Conservation (phyloP, 2,888 invertebrate genomes). For the Pasiphila rectangulata region DNA sequence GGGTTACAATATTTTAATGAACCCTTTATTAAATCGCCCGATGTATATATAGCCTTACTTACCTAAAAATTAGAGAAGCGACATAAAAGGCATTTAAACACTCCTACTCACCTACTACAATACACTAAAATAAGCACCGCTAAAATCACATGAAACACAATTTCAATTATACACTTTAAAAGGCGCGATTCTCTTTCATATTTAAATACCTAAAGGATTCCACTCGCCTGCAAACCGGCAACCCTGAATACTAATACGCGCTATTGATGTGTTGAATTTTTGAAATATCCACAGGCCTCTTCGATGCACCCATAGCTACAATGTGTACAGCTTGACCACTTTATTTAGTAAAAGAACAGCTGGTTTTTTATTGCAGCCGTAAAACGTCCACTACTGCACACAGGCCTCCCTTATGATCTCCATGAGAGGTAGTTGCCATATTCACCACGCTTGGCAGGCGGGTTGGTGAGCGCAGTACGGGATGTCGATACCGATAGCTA, state of each 20-base stretch:
- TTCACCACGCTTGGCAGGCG: too few relatives aligned
- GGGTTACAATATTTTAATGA: too few relatives aligned
- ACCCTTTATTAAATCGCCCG: too few relatives aligned
- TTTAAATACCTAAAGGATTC: constrained; percentile 20
- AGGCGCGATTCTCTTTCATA: constrained; percentile 23
- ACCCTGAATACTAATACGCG: constrained; percentile 50
- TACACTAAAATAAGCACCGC: background rate
- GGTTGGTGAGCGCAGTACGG: too few relatives aligned
- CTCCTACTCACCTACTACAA: too few relatives aligned
- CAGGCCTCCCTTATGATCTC: too few relatives aligned
- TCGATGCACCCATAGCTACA: constrained; percentile 32
- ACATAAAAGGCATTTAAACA: too few relatives aligned
- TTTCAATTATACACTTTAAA: constrained; percentile 11
- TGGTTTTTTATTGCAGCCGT: background rate
- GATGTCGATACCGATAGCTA: too few relatives aligned
- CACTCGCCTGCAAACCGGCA: constrained; percentile 29
- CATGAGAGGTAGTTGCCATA: background rate
- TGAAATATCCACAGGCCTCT: constrained; percentile 54
- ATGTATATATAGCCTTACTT: too few relatives aligned
- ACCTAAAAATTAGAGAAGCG: too few relatives aligned
- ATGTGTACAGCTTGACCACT: constrained; percentile 6
- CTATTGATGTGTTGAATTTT: constrained; percentile 63
- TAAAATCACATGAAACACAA: background rate
- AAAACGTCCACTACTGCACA: background rate
- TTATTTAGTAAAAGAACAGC: background rate